Percentiles rank a stretch among this genome's conserved stretches.
Evolutionary conservation across 2,113 vertebrate genomes (phyloP).

Genomic region (Dascyllus trimaculatus): DNA sequence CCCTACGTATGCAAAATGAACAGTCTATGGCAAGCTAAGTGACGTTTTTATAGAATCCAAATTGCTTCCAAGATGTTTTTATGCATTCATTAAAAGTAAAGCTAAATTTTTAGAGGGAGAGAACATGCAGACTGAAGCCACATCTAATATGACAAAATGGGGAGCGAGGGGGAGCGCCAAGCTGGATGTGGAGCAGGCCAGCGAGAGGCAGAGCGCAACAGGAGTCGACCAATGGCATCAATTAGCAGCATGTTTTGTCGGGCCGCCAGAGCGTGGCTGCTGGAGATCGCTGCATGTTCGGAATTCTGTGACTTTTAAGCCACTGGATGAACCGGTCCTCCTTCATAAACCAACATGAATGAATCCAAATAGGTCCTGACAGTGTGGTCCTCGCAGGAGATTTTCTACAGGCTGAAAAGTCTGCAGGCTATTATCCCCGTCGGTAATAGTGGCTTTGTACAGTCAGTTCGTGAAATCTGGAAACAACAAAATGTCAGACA

Average conservation of each 20-base stretch:
- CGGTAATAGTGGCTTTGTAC: too few species aligned
- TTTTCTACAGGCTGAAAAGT: not conserved
- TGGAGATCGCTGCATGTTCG: conserved; percentile 17
- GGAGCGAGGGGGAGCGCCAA: conserved; percentile 19
- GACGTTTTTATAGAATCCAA: conserved; percentile 67
- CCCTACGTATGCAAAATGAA: conserved; percentile 38
- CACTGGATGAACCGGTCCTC: not conserved
- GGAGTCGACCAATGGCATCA: conserved; percentile 23
- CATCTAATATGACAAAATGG: conserved; percentile 45
- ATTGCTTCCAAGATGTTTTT: conserved; percentile 64
- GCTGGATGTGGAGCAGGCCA: conserved; percentile 17
- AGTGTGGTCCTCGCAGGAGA: not conserved
- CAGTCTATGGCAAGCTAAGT: conserved; percentile 33
- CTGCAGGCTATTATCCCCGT: too few species aligned
- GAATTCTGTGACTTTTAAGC: conserved; percentile 20
- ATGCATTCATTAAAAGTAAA: conserved; percentile 63
- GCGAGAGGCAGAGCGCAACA: conserved; percentile 14
- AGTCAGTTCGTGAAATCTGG: too few species aligned
- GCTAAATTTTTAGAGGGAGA: conserved; percentile 33
- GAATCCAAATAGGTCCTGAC: not conserved
- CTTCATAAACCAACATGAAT: not conserved
- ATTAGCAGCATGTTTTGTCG: conserved; percentile 36
- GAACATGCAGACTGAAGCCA: conserved; percentile 52
- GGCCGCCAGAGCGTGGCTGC: conserved; percentile 10
- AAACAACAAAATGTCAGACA: too few species aligned